phyloP scores from a whole-genome alignment of 1,140 invertebrate genomes.

The Idris sp. region DNA sequence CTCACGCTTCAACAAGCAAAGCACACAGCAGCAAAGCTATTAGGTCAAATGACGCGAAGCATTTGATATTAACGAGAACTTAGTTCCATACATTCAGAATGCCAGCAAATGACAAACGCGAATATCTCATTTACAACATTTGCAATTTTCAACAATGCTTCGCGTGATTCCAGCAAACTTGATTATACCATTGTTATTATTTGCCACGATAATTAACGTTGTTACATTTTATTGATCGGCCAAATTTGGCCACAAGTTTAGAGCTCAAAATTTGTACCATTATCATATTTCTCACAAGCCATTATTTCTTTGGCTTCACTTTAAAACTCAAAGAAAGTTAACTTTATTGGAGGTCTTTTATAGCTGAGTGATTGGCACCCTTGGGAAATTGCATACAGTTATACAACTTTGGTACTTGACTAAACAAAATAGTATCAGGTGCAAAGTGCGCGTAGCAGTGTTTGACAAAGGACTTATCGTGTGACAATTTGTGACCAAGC shows the following conservation, averaged over 20 bases:
- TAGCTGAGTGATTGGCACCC: constrained; percentile 51
- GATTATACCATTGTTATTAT: constrained; percentile 21
- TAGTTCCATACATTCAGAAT: constrained; percentile 13
- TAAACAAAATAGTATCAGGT: constrained; percentile 59
- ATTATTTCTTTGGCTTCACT: no score
- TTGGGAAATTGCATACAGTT: constrained; percentile 49
- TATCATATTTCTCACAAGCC: constrained; percentile 8
- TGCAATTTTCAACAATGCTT: constrained; percentile 11
- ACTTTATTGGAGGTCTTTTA: constrained; percentile 22
- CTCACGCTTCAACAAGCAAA: constrained; percentile 38
- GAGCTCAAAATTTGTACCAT: no score
- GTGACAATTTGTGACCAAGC: constrained; percentile 39
- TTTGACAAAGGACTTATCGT: constrained; percentile 60
- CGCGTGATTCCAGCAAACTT: constrained; percentile 9
- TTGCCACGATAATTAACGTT: no score
- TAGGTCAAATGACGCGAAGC: constrained; percentile 48
- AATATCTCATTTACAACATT: constrained; percentile 26
- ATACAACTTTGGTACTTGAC: constrained; percentile 44
- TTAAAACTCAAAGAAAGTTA: constrained; percentile 58
- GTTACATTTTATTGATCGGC: no score
- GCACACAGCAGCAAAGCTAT: constrained; percentile 41
- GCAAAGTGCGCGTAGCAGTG: constrained; percentile 46
- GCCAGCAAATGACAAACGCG: constrained; percentile 24
- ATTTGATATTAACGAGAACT: constrained; percentile 54
- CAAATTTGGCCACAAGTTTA: no score